phyloP scores from a whole-genome alignment of 2,888 invertebrate species.

The Lymantria dispar region DNA sequence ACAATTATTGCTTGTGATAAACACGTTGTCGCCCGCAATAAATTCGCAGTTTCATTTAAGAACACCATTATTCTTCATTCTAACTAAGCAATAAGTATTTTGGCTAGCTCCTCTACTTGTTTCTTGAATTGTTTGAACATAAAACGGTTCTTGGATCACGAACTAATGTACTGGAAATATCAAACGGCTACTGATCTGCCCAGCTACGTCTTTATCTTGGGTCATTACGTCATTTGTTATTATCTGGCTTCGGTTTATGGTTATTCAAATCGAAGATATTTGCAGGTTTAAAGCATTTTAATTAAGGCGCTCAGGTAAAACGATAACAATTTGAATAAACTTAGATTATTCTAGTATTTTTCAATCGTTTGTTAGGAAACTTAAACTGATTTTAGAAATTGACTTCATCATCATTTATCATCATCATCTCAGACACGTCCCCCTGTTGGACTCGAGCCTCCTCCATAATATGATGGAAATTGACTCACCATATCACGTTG shows the following conservation, averaged over 20 bases:
- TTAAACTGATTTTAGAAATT: too few relatives aligned
- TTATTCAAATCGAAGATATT: not conserved
- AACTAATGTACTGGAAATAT: constrained; percentile 30
- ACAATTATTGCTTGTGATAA: too few relatives aligned
- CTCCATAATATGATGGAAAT: too few relatives aligned
- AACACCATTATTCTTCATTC: constrained; percentile 4
- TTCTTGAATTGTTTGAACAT: constrained; percentile 13
- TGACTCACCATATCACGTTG: too few relatives aligned
- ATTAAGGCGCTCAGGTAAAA: too few relatives aligned
- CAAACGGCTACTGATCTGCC: constrained; percentile 22
- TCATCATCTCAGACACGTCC: too few relatives aligned
- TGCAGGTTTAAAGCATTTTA: not conserved
- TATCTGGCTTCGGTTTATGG: constrained; percentile 19
- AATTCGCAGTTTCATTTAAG: not conserved
- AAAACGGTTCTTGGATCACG: constrained; percentile 12
- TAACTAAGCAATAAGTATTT: constrained; percentile 4
- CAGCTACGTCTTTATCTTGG: constrained; percentile 17
- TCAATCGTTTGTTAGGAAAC: too few relatives aligned
- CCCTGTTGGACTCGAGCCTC: too few relatives aligned
- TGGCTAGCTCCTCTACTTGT: constrained; percentile 2
- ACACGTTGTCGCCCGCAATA: not conserved
- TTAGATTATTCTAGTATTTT: too few relatives aligned
- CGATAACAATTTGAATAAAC: too few relatives aligned
- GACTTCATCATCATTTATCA: too few relatives aligned
- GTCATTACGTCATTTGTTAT: constrained; percentile 15